phyloP scores from a whole-genome alignment of 2,888 invertebrate genomes.

The Opisthograptis luteolata region DNA sequence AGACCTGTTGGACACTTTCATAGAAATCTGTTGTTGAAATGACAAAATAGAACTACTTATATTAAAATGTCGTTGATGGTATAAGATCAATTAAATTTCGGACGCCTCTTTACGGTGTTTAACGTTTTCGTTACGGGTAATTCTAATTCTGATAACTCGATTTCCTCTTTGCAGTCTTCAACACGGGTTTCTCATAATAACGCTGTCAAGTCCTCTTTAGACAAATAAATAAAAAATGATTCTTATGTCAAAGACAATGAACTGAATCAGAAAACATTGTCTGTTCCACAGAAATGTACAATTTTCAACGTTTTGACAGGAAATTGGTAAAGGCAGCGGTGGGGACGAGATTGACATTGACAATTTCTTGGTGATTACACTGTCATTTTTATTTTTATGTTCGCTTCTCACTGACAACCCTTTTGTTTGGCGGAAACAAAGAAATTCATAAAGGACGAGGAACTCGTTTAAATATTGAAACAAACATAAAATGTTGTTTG shows the following conservation, averaged over 20 bases:
- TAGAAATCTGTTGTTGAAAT: constrained; percentile 1
- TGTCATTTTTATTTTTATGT: constrained; percentile 47
- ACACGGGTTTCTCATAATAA: constrained; percentile 5
- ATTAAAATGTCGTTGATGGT: constrained; percentile 11
- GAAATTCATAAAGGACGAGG: constrained; percentile 1
- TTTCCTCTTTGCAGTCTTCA: constrained; percentile 18
- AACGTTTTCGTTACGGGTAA: constrained; percentile 13
- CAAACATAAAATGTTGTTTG: too few relatives aligned
- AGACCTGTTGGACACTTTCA: constrained; percentile 8
- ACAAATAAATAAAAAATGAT: constrained; percentile 3
- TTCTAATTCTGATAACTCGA: constrained; percentile 22
- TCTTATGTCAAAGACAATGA: constrained; percentile 25
- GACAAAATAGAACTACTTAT: not conserved
- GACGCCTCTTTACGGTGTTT: constrained; percentile 6
- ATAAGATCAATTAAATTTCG: constrained; percentile 18
- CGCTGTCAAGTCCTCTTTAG: constrained; percentile 3
- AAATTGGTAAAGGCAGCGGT: constrained; percentile 75
- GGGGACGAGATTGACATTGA: constrained; percentile 81
- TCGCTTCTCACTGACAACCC: constrained; percentile 44
- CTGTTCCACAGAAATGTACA: constrained; percentile 53
- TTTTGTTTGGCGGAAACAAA: constrained; percentile 30
- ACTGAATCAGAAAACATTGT: constrained; percentile 42
- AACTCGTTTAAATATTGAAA: too few relatives aligned
- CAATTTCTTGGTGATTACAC: constrained; percentile 81
- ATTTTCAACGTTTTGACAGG: constrained; percentile 72